phyloP scores from a whole-genome alignment of 2,888 invertebrate species.

The Drosophila neutralis region DNA sequence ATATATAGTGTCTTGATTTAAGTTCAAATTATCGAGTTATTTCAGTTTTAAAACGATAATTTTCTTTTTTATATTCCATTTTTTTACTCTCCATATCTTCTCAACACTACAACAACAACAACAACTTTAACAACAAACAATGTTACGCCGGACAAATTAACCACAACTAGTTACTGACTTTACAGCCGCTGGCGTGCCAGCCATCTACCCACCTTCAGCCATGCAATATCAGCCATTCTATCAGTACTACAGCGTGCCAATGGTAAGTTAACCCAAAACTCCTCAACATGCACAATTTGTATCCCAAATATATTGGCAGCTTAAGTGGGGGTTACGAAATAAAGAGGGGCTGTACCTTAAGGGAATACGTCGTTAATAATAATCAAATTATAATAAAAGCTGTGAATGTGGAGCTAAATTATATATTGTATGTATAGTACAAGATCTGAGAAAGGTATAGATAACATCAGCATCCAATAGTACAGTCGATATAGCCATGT shows the following conservation, averaged over 20 bases:
- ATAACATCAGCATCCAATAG: background rate
- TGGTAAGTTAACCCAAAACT: constrained; percentile 77
- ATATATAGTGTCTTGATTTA: background rate
- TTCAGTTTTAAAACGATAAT: constrained; percentile 60
- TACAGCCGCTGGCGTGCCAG: constrained; percentile 85
- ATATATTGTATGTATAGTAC: background rate
- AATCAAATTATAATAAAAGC: background rate
- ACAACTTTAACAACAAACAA: constrained; percentile 39
- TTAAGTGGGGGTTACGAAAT: no score
- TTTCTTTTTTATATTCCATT: constrained; percentile 69
- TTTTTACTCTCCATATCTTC: constrained; percentile 50
- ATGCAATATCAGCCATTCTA: constrained; percentile 86
- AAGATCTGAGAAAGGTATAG: background rate
- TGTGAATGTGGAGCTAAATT: background rate
- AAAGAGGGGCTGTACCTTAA: background rate
- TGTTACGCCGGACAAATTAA: constrained; percentile 65
- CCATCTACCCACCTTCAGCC: constrained; percentile 85
- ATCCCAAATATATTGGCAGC: background rate
- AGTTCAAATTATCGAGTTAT: constrained; percentile 9
- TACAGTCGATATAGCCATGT: background rate
- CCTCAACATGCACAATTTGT: background rate
- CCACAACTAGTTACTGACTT: constrained; percentile 82
- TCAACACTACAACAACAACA: constrained; percentile 42
- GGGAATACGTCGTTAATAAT: background rate
- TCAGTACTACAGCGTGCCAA: constrained; percentile 86